Evolutionary conservation across 2,888 invertebrate species (phyloP).

Genomic region (Spodoptera picta): DNA sequence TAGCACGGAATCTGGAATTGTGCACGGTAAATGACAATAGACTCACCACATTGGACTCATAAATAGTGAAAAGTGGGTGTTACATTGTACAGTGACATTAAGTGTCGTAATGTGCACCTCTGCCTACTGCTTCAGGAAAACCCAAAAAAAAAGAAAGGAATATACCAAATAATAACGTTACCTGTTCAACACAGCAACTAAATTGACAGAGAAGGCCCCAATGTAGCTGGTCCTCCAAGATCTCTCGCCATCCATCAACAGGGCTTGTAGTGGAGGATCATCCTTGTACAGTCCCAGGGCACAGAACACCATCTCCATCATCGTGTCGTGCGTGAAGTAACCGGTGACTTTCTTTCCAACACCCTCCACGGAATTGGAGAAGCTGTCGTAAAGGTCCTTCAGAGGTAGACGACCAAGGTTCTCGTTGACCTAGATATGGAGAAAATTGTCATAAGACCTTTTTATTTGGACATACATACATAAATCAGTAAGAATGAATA

Average conservation of each 20-base stretch:
- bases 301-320: conserved; percentile 89
- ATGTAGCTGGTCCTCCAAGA: conserved; percentile 91
- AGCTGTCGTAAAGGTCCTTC: conserved; percentile 90
- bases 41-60: too few species aligned
- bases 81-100: too few species aligned
- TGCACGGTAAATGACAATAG: too few species aligned
- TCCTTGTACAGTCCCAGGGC: conserved; percentile 91
- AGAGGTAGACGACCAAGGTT: conserved; percentile 91
- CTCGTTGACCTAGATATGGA: conserved; percentile 85
- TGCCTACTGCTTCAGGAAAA: too few species aligned
- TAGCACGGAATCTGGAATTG: too few species aligned
- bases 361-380: conserved; percentile 71
- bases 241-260: conserved; percentile 87
- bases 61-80: too few species aligned
- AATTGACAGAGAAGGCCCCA: conserved; percentile 91
- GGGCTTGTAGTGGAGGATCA: conserved; percentile 84
- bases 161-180: conserved; percentile 63
- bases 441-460: neutral
- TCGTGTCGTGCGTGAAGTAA: conserved; percentile 91
- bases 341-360: conserved; percentile 86
- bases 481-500: too few species aligned
- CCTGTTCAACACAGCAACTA: conserved; percentile 93
- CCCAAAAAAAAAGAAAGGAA: too few species aligned
- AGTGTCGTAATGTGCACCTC: too few species aligned
- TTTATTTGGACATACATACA: too few species aligned